A percentile compares a stretch with the other conserved stretches of the same genome.
These are phyloP conservation scores for Ernsta delagoae DNA, from an alignment of 2,888 invertebrate species.

Conservation along the genomic window DNA sequence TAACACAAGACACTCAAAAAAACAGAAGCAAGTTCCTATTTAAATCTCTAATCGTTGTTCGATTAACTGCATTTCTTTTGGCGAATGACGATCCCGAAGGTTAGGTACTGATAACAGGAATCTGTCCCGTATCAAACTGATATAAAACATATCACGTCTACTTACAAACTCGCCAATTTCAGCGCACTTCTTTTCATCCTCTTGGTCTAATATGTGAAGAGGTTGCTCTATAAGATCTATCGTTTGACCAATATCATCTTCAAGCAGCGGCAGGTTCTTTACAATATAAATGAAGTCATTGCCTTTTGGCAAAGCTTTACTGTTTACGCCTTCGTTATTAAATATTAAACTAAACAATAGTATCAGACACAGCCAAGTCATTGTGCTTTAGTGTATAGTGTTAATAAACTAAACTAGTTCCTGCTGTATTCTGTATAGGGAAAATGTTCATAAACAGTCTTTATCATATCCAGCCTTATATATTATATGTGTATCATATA, in stretches of 20 bases:
- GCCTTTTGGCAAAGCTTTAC: constrained; percentile 50
- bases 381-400: constrained; percentile 39
- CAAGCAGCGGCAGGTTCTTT: constrained; percentile 43
- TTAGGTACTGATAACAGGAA: too few species aligned
- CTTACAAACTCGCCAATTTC: constrained; percentile 58
- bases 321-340: constrained; percentile 46
- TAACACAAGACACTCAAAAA: too few species aligned
- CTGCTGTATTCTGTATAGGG: background rate
- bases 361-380: constrained; percentile 50
- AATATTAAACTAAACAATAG: constrained; percentile 43
- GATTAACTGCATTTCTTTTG: too few species aligned
- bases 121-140: too few species aligned
- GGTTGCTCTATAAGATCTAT: constrained; percentile 41
- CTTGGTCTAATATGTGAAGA: constrained; percentile 13
- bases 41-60: too few species aligned
- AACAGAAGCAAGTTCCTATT: too few species aligned
- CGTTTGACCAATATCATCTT: constrained; percentile 37
- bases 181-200: constrained; percentile 50
- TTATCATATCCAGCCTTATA: background rate
- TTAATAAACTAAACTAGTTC: background rate
- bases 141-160: background rate
- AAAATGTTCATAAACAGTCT: background rate
- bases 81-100: too few species aligned
- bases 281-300: constrained; percentile 42
- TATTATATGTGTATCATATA: background rate